These are phyloP conservation scores for Drosophila suboccidentalis DNA, from an alignment of 2,888 invertebrate species.

Conservation along the genomic window DNA sequence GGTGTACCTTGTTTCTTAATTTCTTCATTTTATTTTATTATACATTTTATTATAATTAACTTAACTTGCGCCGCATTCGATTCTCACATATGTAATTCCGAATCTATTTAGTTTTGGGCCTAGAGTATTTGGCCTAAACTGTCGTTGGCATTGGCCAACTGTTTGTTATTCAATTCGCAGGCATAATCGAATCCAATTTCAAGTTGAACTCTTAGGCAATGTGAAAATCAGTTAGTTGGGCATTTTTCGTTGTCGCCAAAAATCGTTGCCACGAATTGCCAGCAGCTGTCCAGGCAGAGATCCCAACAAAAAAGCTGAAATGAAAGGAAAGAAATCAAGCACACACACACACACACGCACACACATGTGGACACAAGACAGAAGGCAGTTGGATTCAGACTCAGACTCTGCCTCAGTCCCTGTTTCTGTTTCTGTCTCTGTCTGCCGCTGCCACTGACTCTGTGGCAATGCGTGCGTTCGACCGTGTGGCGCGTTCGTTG, in stretches of 20 bases:
- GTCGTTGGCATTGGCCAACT: constrained; percentile 8
- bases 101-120: constrained; percentile 8
- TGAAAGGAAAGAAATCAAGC: constrained; percentile 15
- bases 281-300: constrained; percentile 42
- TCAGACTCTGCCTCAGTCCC: background rate
- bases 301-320: background rate
- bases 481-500: constrained; percentile 44
- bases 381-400: constrained; percentile 18
- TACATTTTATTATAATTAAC: constrained; percentile 8
- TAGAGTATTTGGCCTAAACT: background rate
- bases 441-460: background rate
- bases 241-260: constrained; percentile 17
- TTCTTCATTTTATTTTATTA: background rate
- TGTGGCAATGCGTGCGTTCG: constrained; percentile 51
- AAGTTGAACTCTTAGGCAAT: constrained; percentile 33
- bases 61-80: background rate
- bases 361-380: constrained; percentile 10
- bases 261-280: constrained; percentile 33
- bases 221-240: constrained; percentile 38
- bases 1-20: background rate
- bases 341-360: background rate
- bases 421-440: background rate
- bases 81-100: background rate
- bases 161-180: constrained; percentile 49
- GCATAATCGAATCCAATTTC: constrained; percentile 43